phyloP scores from a whole-genome alignment of 2,888 invertebrate species.

The Ptilodon capucinus region DNA sequence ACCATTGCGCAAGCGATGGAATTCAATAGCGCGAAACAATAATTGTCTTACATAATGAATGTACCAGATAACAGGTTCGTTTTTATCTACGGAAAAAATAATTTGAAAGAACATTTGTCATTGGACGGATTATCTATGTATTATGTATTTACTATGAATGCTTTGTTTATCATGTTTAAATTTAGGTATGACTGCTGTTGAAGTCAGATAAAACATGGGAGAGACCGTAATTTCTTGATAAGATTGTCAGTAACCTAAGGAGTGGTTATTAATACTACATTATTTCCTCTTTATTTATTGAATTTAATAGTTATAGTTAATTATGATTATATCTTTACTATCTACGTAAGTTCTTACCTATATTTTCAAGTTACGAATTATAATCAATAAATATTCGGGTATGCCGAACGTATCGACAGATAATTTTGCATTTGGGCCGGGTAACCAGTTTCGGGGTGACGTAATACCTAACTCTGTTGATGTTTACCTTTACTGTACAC shows the following conservation, averaged over 20 bases:
- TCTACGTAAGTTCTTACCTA: not conserved
- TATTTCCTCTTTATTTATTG: too few relatives aligned
- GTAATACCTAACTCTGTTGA: not conserved
- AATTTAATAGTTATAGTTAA: too few relatives aligned
- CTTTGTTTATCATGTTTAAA: slow-evolving; percentile 15
- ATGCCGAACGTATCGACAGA: not conserved
- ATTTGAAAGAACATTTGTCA: slow-evolving; percentile 19
- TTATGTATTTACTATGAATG: not conserved
- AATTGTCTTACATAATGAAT: slow-evolving; percentile 30
- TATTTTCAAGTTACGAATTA: not conserved
- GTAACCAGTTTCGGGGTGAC: not conserved
- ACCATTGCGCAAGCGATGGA: slow-evolving; percentile 39
- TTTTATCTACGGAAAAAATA: slow-evolving; percentile 20
- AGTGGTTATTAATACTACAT: not conserved
- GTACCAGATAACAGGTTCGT: slow-evolving; percentile 7
- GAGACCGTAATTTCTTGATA: slow-evolving; percentile 6
- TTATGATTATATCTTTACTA: too few relatives aligned
- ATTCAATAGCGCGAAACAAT: slow-evolving; percentile 43
- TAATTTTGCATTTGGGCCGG: not conserved
- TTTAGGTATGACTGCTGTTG: slow-evolving; percentile 7
- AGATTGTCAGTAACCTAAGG: not conserved
- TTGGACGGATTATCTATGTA: slow-evolving; percentile 9
- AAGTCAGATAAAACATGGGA: slow-evolving; percentile 8
- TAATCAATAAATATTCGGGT: not conserved
- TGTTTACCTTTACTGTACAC: too few relatives aligned